Evolutionary conservation across 2,797 vertebrate species (phyloP), one percentile per base, ranked within the genome.

Genomic region (Xyrichtys novacula): DNA sequence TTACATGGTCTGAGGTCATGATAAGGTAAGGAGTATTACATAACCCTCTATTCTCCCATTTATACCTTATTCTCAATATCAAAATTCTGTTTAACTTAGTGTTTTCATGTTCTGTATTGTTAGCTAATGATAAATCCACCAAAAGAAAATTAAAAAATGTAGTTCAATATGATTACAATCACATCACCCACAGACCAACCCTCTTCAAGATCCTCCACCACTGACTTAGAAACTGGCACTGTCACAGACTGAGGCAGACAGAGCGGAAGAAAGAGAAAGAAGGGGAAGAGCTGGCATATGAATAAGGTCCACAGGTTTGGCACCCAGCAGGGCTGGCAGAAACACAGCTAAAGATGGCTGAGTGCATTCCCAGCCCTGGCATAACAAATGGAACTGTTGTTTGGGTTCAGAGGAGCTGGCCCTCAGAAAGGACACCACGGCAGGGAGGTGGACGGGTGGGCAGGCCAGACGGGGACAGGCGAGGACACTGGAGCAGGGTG

Each of bases 321-420:
- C 84, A 87, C 76, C 61, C 76, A 87, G 71, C 55, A 59, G 67
- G 65, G 65, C 78, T 87, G 87, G 83, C 78, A 88, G 74, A 82
- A 81, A 78, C 58, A 57, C 68, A 75, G 80, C 82, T 76, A 85
- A 87, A 80, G 85, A 88, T 78, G 88, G 84, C 79, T 81, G 87
- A 92, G 87, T 85, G 82, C 86, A 89, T 88, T 91, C 88, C 80
- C 84, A 88, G 85, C 78, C 80, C 76, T 79, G 85, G 86, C 85
- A 89, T 89, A 91, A 92, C 88, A 92, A 91, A 90, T 89, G 72
- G 88, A 88, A 81, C 88, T 85, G 85, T 88, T 93, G 90, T 92
- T 87, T 90, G 87, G 88, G 88, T 88, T 90, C 86, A 91, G 86
- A 86, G 83, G 75, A 92, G 78, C 71, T 85, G 89, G 88, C 80